Evolutionary conservation across 2,888 invertebrate species (phyloP), one percentile per base, ranked within the genome.

Genomic region (Camptogramma bilineatum): DNA sequence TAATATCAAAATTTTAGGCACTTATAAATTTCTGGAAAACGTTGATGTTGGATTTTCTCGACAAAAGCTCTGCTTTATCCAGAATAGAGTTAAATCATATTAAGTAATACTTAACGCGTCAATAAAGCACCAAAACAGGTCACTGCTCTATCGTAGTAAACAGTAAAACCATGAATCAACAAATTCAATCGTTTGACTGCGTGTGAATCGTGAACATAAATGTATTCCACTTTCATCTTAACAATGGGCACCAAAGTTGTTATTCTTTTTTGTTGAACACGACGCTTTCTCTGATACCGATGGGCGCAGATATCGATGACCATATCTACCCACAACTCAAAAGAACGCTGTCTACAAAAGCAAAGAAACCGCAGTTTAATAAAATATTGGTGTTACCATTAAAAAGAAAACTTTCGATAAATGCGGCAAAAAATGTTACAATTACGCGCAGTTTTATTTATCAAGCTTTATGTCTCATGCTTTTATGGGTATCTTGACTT

Each of bases 241-340:
- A 70, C 75, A 85, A 84, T 83, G 75, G 80, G 61, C 74, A 66
- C 72, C 72, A 72, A 62, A 74, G 71, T 73, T 70, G 73, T 75
- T 80, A 76, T 81, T 80, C 76, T 77, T 83, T 83, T 85, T 83
- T 83, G 81, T 80, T 78, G 80, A 80, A 80, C 77, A 39, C 71
- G 69, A 73, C 73, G 85, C 91, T 91, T 91, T 91, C 91, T 86
- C 89, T 87, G 74, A 53, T 39, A 48, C 83, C 84, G 84, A 85
- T 83, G 76, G 77, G 73, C 18, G 55, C 42, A 60, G 59, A 62
- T 69, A 62, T 65, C 58, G 66, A 28, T 59, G 54, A 54, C 54
- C 50, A 13, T 28, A 31, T 19, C 16, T 17, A 44, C 42, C 16
- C 42, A 24, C 42, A 24, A 47, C 39, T 46, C 50, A 17, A 8